These are phyloP conservation scores for Coccyzus lansbergi DNA, from an alignment of 2,797 vertebrate genomes.

Conservation along the genomic window DNA sequence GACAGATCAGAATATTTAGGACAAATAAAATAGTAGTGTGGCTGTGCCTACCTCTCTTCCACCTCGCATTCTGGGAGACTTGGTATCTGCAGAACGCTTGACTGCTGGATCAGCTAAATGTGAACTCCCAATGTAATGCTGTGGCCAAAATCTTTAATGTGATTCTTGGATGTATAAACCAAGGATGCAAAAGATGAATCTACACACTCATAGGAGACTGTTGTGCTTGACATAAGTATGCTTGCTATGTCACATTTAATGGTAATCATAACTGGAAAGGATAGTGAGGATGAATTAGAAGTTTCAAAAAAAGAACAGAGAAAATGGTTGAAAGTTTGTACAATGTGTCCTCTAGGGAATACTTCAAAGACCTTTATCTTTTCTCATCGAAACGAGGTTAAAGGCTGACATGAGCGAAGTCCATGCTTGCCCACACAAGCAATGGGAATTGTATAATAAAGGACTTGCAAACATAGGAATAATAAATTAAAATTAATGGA, in stretches of 20 bases:
- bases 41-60: not conserved
- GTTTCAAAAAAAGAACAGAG: not conserved
- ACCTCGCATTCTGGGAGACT: not conserved
- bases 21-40: not conserved
- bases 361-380: not conserved
- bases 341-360: not conserved
- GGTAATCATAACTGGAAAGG: not conserved
- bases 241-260: not conserved
- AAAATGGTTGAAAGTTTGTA: not conserved
- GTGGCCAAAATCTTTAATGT: not conserved
- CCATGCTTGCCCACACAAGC: slow-evolving; percentile 19
- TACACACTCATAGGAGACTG: not conserved
- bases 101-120: not conserved
- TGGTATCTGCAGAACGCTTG: rapidly evolving
- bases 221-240: not conserved
- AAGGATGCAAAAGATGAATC: not conserved
- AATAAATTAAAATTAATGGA: slow-evolving; percentile 43
- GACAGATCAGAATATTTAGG: not conserved
- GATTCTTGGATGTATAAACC: not conserved
- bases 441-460: slow-evolving; percentile 10
- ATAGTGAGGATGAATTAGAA: not conserved
- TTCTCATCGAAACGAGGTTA: not conserved
- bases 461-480: slow-evolving; percentile 30
- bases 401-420: slow-evolving; percentile 22
- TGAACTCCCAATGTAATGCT: not conserved